Percentiles rank a stretch among this genome's conserved stretches.
Evolutionary conservation across 2,797 vertebrate genomes (phyloP).

Genomic region (Naso thynnoides): DNA sequence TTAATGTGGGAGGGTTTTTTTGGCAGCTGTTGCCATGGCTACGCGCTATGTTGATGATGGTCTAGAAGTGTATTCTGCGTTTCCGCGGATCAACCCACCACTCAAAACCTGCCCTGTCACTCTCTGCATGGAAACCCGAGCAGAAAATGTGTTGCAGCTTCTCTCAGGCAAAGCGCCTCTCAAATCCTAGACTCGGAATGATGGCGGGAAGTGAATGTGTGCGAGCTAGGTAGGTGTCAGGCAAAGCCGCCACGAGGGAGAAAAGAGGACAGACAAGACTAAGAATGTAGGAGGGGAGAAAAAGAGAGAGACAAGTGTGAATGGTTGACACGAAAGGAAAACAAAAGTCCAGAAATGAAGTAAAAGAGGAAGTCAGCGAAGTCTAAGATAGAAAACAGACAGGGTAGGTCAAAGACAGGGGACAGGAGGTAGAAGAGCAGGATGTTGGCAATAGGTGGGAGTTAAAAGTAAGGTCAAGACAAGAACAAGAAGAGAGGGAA

Average conservation of each 20-base stretch:
- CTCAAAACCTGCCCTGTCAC: conserved; percentile 41
- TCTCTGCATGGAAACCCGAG: conserved; percentile 22
- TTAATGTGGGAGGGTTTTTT: conserved; percentile 54
- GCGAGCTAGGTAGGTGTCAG: conserved; percentile 26
- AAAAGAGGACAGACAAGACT: background rate
- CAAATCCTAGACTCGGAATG: background rate
- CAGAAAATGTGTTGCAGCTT: background rate
- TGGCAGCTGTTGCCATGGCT: conserved; percentile 75
- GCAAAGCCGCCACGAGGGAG: conserved; percentile 13
- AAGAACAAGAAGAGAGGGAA: conserved; percentile 17
- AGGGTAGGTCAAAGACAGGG: conserved; percentile 25
- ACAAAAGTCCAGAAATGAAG: conserved; percentile 9
- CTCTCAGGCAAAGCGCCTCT: background rate
- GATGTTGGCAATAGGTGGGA: conserved; percentile 13
- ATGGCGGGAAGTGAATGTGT: conserved; percentile 5
- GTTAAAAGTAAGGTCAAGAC: conserved; percentile 39
- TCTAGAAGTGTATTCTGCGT: conserved; percentile 50
- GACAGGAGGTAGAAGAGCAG: conserved; percentile 32
- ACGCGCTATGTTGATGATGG: conserved; percentile 61
- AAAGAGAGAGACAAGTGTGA: conserved; percentile 11
- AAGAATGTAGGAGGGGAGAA: conserved; percentile 4
- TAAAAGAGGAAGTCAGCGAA: conserved; percentile 25
- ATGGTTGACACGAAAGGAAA: conserved; percentile 9
- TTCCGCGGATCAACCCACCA: conserved; percentile 34
- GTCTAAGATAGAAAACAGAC: conserved; percentile 54